Conservation (phyloP, 2,113 vertebrate genomes). For the Illadopsis cleaveri region DNA sequence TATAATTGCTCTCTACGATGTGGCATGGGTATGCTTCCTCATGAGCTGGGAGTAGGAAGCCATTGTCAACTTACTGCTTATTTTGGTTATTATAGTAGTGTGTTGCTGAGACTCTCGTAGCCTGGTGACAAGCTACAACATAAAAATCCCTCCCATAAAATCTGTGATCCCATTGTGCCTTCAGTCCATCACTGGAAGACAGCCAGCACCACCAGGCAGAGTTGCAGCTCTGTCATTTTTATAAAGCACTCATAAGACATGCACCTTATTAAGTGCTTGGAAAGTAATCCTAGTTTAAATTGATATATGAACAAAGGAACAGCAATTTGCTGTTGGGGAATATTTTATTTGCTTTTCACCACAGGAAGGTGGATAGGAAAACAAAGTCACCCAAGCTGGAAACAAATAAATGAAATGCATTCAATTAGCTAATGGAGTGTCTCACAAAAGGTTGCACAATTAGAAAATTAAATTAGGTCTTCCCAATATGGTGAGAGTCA, state of each 20-base stretch:
- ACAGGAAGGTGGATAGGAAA: constrained; percentile 10
- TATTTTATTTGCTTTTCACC: constrained; percentile 4
- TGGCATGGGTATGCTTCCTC: not conserved
- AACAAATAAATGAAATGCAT: constrained; percentile 9
- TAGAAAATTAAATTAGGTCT: constrained; percentile 36
- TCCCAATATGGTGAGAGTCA: not conserved
- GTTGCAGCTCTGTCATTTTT: not conserved
- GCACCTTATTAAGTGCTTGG: not conserved
- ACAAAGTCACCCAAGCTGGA: constrained; percentile 20
- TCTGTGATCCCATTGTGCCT: not conserved
- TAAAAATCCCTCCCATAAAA: not conserved
- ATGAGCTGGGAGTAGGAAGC: not conserved
- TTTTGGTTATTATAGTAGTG: not conserved
- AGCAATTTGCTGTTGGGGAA: not conserved
- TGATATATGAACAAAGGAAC: not conserved
- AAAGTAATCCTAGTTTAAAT: constrained; percentile 16
- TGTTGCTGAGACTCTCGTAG: not conserved
- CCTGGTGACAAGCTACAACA: not conserved
- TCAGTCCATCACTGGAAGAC: not conserved
- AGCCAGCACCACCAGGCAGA: not conserved
- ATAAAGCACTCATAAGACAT: not conserved
- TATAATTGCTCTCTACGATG: not conserved
- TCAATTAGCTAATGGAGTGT: constrained; percentile 49
- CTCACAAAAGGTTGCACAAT: not conserved
- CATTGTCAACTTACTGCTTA: not conserved